Percentiles rank a stretch among this genome's conserved stretches.
These are phyloP conservation scores for Tachysurus fulvidraco DNA, from an alignment of 2,113 vertebrate genomes.

Conservation along the genomic window DNA sequence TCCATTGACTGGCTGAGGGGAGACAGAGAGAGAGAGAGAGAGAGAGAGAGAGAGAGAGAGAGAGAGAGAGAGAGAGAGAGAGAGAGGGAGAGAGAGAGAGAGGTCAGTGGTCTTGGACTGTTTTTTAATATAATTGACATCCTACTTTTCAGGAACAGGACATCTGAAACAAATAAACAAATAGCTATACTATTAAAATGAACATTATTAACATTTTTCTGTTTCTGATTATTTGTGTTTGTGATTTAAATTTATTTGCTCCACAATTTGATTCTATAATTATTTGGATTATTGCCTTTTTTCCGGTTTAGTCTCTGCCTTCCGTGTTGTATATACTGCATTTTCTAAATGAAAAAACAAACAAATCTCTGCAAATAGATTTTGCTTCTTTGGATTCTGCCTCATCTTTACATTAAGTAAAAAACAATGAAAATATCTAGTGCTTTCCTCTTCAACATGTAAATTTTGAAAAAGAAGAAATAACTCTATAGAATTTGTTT, in stretches of 20 bases:
- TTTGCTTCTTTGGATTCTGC: no score
- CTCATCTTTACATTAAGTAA: no score
- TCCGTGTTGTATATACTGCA: no score
- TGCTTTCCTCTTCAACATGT: background rate
- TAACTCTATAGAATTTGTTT: no score
- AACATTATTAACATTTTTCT: background rate
- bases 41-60: slow-evolving; percentile 20
- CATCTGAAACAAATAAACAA: background rate
- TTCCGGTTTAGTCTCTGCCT: no score
- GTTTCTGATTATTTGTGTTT: background rate
- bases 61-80: slow-evolving; percentile 19
- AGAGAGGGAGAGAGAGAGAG: slow-evolving; percentile 18
- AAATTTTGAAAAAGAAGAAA: no score
- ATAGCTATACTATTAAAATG: background rate
- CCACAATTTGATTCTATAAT: no score
- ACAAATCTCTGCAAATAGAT: no score
- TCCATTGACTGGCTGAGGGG: slow-evolving; percentile 65
- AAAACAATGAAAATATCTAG: background rate
- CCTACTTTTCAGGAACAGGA: background rate
- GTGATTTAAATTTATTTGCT: no score
- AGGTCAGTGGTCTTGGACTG: background rate
- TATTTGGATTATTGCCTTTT: no score
- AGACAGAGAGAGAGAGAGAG: slow-evolving; percentile 5
- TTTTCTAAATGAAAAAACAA: no score
- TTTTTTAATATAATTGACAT: background rate